Conservation (phyloP, 2,888 invertebrate species). For the Ptychoptera albimana region DNA sequence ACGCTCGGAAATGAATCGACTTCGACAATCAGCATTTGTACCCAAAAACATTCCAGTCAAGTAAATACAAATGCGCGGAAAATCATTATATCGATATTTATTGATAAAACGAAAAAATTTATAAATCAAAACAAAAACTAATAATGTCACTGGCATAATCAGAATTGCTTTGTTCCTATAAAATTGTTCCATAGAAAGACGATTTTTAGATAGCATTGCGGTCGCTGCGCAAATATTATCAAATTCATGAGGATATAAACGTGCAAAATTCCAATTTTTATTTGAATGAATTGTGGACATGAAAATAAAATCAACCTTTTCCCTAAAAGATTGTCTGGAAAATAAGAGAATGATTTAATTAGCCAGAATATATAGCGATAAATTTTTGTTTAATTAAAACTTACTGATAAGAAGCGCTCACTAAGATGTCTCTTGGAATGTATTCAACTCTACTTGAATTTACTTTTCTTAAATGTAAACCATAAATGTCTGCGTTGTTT, state of each 20-base stretch:
- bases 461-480: no score
- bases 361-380: neutral
- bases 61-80: neutral
- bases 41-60: constrained; percentile 2
- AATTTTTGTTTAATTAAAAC: no score
- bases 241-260: constrained; percentile 3
- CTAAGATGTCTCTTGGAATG: neutral
- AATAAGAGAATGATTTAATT: no score
- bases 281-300: neutral
- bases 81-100: neutral
- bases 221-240: constrained; percentile 2
- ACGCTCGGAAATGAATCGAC: neutral
- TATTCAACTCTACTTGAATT: neutral
- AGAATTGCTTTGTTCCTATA: neutral
- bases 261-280: neutral
- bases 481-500: neutral
- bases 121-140: neutral
- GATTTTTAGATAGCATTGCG: neutral
- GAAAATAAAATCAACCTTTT: neutral
- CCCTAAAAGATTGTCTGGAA: no score
- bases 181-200: neutral
- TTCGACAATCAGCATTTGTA: neutral
- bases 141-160: neutral
- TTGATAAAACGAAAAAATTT: neutral
- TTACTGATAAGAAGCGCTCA: neutral